phyloP scores from a whole-genome alignment of 30 jellyfish, hydroid and myxozoan species.

The Hydra vulgaris region DNA sequence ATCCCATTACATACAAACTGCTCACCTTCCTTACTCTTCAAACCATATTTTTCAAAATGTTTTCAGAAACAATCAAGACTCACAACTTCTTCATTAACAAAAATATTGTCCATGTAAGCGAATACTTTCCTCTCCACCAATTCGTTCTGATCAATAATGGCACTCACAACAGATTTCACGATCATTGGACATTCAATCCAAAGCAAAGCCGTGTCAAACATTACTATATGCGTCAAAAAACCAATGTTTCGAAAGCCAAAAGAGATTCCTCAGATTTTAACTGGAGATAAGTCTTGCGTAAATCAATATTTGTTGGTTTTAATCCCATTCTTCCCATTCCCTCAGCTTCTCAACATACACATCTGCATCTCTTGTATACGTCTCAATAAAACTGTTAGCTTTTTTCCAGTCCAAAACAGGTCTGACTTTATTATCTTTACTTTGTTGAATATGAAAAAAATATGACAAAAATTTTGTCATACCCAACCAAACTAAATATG shows the following conservation, averaged over 20 bases:
- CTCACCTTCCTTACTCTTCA: neutral
- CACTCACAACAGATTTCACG: neutral
- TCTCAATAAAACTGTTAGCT: too few relatives aligned
- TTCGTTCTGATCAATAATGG: neutral
- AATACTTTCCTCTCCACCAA: neutral
- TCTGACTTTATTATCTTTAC: too few relatives aligned
- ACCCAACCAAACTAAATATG: too few relatives aligned
- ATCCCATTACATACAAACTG: neutral
- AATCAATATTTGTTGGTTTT: too few relatives aligned
- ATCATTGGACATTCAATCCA: neutral
- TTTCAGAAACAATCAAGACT: neutral
- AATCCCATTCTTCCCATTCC: too few relatives aligned
- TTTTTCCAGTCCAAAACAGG: too few relatives aligned
- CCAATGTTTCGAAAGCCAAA: neutral
- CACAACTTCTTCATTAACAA: neutral
- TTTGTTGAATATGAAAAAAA: too few relatives aligned
- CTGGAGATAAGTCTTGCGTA: neutral
- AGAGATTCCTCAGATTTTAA: neutral
- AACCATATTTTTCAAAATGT: neutral
- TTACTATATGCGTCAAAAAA: neutral
- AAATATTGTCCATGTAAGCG: neutral
- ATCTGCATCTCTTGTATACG: too few relatives aligned
- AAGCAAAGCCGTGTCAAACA: neutral
- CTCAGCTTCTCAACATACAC: too few relatives aligned
- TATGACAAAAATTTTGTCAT: too few relatives aligned